phyloP scores from a whole-genome alignment of 2,888 invertebrate species.

The Perdita meconis region DNA sequence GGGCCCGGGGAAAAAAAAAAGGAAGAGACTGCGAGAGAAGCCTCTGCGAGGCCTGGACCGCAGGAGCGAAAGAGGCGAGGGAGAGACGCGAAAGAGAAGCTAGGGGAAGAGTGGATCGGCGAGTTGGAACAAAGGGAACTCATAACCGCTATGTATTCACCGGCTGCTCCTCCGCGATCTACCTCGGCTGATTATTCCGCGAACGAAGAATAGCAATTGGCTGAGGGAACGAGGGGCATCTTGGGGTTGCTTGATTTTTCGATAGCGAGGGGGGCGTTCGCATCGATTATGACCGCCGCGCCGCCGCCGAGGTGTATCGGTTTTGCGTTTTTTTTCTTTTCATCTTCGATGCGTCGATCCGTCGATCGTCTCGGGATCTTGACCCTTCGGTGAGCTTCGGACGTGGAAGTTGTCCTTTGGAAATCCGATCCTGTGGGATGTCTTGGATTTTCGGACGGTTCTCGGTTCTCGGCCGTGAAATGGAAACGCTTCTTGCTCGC shows the following conservation, averaged over 20 bases:
- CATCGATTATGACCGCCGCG: constrained; percentile 37
- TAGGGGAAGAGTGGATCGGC: constrained; percentile 54
- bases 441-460: too few species aligned
- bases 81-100: not conserved
- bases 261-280: constrained; percentile 52
- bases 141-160: constrained; percentile 67
- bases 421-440: too few species aligned
- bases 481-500: constrained; percentile 14
- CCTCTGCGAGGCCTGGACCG: not conserved
- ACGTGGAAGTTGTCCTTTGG: too few species aligned
- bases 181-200: constrained; percentile 56
- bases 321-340: constrained; percentile 32
- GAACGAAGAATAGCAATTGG: constrained; percentile 57
- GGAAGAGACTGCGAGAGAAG: not conserved
- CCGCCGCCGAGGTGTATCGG: constrained; percentile 16
- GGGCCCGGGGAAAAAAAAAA: constrained; percentile 10
- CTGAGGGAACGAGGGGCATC: constrained; percentile 17
- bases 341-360: constrained; percentile 1
- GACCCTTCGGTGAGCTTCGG: too few species aligned
- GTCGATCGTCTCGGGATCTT: too few species aligned
- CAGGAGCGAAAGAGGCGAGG: constrained; percentile 14
- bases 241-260: constrained; percentile 27
- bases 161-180: constrained; percentile 58
- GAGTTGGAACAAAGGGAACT: constrained; percentile 73
- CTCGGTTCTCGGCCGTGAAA: not conserved